Evolutionary conservation across 2,113 vertebrate species (phyloP).

Genomic region (Typhlomys cinereus): DNA sequence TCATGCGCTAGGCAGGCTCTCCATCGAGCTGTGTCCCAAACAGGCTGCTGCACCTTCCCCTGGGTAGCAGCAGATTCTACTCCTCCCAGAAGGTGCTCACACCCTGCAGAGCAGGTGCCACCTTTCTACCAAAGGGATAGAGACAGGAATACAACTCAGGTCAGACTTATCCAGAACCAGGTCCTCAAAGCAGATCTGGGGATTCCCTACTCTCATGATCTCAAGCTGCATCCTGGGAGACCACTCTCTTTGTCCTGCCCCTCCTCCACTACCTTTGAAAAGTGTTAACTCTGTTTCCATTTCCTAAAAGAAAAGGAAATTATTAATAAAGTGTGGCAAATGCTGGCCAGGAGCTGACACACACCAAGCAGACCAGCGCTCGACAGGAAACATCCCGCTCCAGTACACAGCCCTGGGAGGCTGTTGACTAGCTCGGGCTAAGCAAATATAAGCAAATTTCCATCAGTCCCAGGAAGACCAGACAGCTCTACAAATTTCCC

Average conservation of each 20-base stretch:
- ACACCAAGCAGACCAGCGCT: not conserved
- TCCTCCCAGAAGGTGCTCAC: not conserved
- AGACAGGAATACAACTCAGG: not conserved
- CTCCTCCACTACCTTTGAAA: not conserved
- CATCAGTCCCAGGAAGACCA: not conserved
- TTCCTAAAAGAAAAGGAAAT: not conserved
- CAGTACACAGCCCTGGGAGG: rapidly evolving
- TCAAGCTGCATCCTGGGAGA: not conserved
- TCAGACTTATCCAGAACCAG: not conserved
- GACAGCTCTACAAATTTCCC: not conserved
- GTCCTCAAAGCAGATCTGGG: not conserved
- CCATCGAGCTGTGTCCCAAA: not conserved
- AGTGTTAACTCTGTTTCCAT: not conserved
- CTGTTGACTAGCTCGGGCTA: not conserved
- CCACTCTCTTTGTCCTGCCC: not conserved
- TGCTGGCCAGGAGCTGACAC: not conserved
- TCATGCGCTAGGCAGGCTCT: not conserved
- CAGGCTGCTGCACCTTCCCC: not conserved
- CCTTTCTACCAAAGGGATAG: not conserved
- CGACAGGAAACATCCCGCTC: not conserved
- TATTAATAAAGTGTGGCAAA: not conserved
- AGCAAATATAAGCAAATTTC: not conserved
- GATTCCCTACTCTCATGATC: not conserved
- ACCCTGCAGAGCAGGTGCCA: not conserved
- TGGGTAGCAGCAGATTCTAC: not conserved